Base-by-base conservation (phyloP, 2,797 vertebrate species). In the Danio choprae region DNA sequence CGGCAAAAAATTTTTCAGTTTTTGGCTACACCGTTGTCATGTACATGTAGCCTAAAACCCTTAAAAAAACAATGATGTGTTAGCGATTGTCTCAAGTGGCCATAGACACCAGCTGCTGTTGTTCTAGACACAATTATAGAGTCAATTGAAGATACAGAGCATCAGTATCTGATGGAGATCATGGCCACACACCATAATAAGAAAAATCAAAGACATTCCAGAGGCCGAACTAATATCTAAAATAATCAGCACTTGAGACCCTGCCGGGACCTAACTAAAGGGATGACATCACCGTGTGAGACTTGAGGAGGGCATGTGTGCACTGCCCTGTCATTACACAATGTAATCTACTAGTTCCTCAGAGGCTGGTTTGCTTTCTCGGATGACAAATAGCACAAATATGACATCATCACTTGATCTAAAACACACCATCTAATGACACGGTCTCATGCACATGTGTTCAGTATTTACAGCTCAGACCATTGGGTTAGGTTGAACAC, bases 181-280 rank as follows among this genome's bases (percentile, higher is more conserved):
- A 40, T 44, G 7, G 74, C 58, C 72, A 51, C 74, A 71, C 51
- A 44, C 72, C 65, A 43, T 44, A 13, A 78, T 60, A 59, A 76
- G 51, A 65, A 81, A n/a, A 68, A 75, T 83, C 80, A 86, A 74
- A 81, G 84, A 62, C 76, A 85, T 85, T 85, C 84, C 85, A 81
- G 29, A 84, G 78, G 8, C 48, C 83, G 79, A 81, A 83, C 71
- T 69, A 81, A 79, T 83, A 51, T 74, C 51, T 48, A 50, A 77
- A 73, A 81, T 79, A 79, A 83, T 81, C 77, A 64, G 73, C 38
- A 63, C 74, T 76, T 72, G 71, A 81, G 75, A 67, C 46, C 38
- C 36, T 20, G 65, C 63, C 48, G 50, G 22, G 69, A 60, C 40
- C 46, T 72, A 78, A 83, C 55, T 64, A 56, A 48, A 81, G 46